Evolutionary conservation across 1,140 invertebrate genomes (phyloP).

Genomic region (Drosophila lacertosa): DNA sequence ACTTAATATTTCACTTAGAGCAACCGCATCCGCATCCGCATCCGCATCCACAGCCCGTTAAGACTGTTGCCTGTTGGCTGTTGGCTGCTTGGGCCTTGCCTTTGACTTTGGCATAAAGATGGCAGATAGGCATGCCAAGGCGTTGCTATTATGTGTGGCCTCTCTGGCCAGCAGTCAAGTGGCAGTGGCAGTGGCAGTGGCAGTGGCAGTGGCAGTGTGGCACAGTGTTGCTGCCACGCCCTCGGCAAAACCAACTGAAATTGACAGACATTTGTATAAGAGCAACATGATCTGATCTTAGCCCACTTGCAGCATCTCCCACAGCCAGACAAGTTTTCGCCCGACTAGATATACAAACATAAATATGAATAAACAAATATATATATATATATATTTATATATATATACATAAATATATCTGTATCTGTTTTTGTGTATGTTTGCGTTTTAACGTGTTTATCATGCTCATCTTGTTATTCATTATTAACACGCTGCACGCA

Average conservation of each 20-base stretch:
- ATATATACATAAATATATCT: too few species aligned
- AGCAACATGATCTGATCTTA: conserved; percentile 22
- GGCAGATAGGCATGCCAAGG: conserved; percentile 1
- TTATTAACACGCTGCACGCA: conserved; percentile 45
- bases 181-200: too few species aligned
- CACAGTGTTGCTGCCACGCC: too few species aligned
- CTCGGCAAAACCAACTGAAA: background rate
- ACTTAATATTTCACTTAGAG: conserved; percentile 64
- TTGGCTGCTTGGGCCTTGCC: conserved; percentile 3
- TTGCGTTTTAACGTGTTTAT: conserved; percentile 15
- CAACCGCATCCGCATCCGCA: conserved; percentile 6
- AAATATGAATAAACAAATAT: too few species aligned
- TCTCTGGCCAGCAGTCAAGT: background rate
- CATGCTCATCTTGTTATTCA: conserved; percentile 42
- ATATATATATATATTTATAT: background rate
- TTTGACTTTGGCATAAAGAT: conserved; percentile 8
- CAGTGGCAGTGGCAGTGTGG: background rate
- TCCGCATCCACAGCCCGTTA: conserved; percentile 6
- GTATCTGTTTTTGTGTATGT: too few species aligned
- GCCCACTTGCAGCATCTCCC: background rate
- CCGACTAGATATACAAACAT: too few species aligned
- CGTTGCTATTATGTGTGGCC: background rate
- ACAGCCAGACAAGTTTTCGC: background rate
- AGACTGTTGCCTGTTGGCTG: conserved; percentile 19
- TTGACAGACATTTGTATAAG: conserved; percentile 13